Base-by-base conservation (phyloP, 2,888 invertebrate species). In the Oscheius sp. region DNA sequence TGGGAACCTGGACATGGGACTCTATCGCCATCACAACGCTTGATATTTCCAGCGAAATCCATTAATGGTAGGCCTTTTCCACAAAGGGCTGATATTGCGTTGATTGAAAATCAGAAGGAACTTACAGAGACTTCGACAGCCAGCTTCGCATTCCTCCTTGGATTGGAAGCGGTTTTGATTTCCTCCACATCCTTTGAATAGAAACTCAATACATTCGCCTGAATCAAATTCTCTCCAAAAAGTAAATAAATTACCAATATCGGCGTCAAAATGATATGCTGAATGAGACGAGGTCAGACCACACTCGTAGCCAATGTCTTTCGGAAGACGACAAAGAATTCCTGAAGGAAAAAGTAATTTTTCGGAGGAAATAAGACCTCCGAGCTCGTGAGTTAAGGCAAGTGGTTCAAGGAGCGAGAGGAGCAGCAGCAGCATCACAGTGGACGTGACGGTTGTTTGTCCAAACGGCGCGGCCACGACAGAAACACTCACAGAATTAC, bases 11-110 rank as follows among this genome's bases (percentile, higher is more conserved):
- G 79, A 66, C 80, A 80, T n/a, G 80, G 81, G 3, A 78, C 70
- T 31, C 75, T 45, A 8, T 81, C 79, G 0, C 79, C 78, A 25
- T 80, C 80, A 45, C 81, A 81, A 63, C 81, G 27, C 29, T 81
- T 81, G 34, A 81, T 76, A 48, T 81, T 81, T 25, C 81, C 81
- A 4, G 81, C 81, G 57, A 81, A 81, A 39, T 81, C 81, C 81
- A 81, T 81, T 34, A 81, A 33, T 0, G 81, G 81, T 66, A 80
- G 72, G 17, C 81, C 81, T 46, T 79, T 79, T 6, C 80, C 78
- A 45, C 81, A 81, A n/a, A 53, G 67, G 1, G 79, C 79, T 79
- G 50, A 52, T 78, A 64, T 12, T 12, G 4, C 25, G 33, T 31
- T 42, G n/a, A 39, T 27, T 37, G 42, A 53, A 15, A n/a, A n/a